phyloP scores from a whole-genome alignment of 37 sponge, comb jelly and placozoan genomes.

The Beroe ovata region DNA sequence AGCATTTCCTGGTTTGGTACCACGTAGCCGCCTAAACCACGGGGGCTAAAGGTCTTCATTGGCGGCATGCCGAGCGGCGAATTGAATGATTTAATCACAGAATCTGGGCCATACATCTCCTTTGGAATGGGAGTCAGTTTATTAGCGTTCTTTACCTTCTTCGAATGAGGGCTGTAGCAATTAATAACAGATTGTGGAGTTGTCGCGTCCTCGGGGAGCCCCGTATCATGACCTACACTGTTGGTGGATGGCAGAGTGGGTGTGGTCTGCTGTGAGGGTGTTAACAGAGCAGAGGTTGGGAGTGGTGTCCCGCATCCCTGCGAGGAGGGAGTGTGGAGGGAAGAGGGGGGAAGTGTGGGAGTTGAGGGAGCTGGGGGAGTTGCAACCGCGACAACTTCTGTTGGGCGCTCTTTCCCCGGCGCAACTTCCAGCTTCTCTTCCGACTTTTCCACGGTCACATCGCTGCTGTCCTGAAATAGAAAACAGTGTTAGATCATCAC shows the following conservation, averaged over 20 bases:
- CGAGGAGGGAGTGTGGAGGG: background rate
- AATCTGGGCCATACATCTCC: constrained; percentile 34
- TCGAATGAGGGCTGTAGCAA: constrained; percentile 12
- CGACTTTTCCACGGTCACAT: no score
- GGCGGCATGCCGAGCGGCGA: constrained; percentile 37
- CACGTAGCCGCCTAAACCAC: constrained; percentile 12
- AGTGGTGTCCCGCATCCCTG: background rate
- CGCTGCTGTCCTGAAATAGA: no score
- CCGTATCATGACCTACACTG: background rate
- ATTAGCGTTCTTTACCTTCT: constrained; percentile 26
- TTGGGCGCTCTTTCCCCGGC: no score
- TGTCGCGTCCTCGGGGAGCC: background rate
- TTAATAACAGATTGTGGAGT: constrained; percentile 24
- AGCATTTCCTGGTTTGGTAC: constrained; percentile 12
- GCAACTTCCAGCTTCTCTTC: no score
- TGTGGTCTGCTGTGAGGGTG: no score
- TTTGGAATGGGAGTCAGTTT: constrained; percentile 55
- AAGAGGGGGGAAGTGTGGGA: no score
- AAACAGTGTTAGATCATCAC: no score
- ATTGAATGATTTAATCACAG: background rate
- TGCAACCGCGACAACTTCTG: no score
- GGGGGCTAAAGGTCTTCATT: constrained; percentile 35
- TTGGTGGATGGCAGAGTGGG: no score
- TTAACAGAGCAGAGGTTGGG: no score
- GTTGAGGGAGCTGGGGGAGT: no score